Evolutionary conservation across 2,888 invertebrate genomes (phyloP), one percentile per base, ranked within the genome.

Genomic region (Apodemia hepburni): DNA sequence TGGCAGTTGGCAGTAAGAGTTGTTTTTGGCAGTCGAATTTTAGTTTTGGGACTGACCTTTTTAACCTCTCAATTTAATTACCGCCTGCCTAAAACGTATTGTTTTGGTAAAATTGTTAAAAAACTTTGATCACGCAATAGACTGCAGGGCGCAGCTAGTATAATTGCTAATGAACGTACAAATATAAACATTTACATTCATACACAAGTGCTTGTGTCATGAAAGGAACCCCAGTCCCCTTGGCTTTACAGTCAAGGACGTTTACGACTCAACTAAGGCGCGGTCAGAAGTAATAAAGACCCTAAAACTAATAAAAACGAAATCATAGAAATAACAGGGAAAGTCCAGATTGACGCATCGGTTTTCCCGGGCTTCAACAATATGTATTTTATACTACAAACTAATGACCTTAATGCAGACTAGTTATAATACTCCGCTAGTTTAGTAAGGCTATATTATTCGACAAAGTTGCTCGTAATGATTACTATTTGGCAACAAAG

Each of bases 311-410:
- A 54, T 27, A 54, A 54, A 45, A 54, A 54, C 18, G 11, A 18
- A 18, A 51, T 17, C 22, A 22, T 63, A 64, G 61, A 63, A 65
- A 61, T 61, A 57, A 45, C 42, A 64, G 68, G 68, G 58, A 66
- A 68, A 61, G 58, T 64, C 68, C 66, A 66, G 63, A 38, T 65
- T 81, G 79, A 81, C 69, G 79, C 81, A 81, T 68, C 71, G 82
- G 77, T 71, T 74, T 80, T 78, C 70, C 71, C 81, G 69, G 61
- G 58, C 58, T 47, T 64, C 59, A 51, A 61, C 65, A 33, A 65
- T 49, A 64, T 27, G 27, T 51, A 51, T 12, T 68, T 61, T 35
- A 59, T 63, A 33, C 54, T 57, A 58, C 66, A 63, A 64, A 29
- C 61, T 35, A 59, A 61, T 47, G 66, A 66, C 64, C 62, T 65